A percentile compares a stretch with the other conserved stretches of the same genome.
These are phyloP conservation scores for Bufo gargarizans DNA, from an alignment of 2,113 vertebrate species.

Conservation along the genomic window DNA sequence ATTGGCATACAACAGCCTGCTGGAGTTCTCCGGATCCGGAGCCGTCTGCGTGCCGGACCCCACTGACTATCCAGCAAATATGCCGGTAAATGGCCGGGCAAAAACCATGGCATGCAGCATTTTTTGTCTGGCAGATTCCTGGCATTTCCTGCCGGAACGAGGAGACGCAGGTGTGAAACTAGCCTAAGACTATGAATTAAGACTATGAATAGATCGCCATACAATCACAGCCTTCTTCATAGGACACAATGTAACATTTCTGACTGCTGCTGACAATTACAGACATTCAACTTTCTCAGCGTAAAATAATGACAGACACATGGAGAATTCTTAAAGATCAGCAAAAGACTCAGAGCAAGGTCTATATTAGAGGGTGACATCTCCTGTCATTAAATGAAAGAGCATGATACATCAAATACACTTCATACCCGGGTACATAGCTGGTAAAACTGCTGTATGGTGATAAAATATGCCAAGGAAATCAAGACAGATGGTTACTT, in stretches of 20 bases:
- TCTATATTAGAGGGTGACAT: not conserved
- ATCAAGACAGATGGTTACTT: slow-evolving; percentile 15
- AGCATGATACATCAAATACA: not conserved
- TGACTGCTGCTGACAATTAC: not conserved
- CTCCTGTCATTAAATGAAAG: not conserved
- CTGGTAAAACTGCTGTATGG: not conserved
- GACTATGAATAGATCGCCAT: not conserved
- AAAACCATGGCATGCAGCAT: too few relatives aligned
- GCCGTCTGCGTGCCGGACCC: too few relatives aligned
- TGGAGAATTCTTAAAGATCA: not conserved
- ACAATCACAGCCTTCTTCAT: not conserved
- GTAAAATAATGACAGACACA: not conserved
- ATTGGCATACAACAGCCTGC: too few relatives aligned
- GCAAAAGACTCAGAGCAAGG: not conserved
- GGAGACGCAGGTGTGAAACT: too few relatives aligned
- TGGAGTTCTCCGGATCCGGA: too few relatives aligned
- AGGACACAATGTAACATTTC: not conserved
- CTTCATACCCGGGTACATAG: not conserved
- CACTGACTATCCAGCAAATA: too few relatives aligned
- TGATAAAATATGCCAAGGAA: not conserved
- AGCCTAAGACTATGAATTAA: too few relatives aligned
- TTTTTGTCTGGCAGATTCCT: too few relatives aligned
- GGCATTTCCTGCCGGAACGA: too few relatives aligned
- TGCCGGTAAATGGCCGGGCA: too few relatives aligned
- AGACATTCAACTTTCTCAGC: not conserved